Conservation (phyloP, 2,888 invertebrate species). For the Euclidia mi region DNA sequence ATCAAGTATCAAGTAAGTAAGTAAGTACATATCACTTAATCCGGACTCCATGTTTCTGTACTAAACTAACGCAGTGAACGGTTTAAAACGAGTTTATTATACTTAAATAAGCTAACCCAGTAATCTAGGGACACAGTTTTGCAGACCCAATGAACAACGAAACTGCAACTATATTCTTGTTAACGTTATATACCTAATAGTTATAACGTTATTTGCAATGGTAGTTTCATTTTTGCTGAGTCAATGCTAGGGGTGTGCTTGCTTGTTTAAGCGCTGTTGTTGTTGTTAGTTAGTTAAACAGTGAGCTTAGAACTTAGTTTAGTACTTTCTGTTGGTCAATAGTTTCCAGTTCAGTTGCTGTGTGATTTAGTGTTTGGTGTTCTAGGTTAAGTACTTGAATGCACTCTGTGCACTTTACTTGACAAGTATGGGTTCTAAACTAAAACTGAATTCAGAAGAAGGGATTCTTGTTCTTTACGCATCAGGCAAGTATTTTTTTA, state of each 20-base stretch:
- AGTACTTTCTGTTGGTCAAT: too few species aligned
- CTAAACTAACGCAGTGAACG: conserved; percentile 19
- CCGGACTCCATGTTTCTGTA: conserved; percentile 27
- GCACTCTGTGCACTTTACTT: too few species aligned
- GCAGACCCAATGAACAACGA: conserved; percentile 47
- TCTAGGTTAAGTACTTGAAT: too few species aligned
- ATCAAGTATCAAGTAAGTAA: too few species aligned
- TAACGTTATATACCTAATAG: conserved; percentile 21
- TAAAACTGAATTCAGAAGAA: too few species aligned
- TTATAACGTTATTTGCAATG: conserved; percentile 23
- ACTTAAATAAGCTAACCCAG: conserved; percentile 30
- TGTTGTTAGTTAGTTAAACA: not conserved
- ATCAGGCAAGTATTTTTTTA: too few species aligned
- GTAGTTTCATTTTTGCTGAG: conserved; percentile 44
- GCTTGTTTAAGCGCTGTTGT: not conserved
- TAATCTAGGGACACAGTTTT: conserved; percentile 53
- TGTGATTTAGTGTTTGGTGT: conserved; percentile 8
- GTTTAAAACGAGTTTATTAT: conserved; percentile 40
- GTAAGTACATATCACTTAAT: conserved; percentile 24
- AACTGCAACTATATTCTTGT: conserved; percentile 34
- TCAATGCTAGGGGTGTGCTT: conserved; percentile 31
- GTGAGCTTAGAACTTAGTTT: not conserved
- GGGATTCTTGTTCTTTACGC: too few species aligned
- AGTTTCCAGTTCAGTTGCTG: not conserved
- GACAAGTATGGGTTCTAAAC: too few species aligned